These are phyloP conservation scores for Chelon auratus DNA, from an alignment of 2,797 vertebrate species.

Conservation along the genomic window DNA sequence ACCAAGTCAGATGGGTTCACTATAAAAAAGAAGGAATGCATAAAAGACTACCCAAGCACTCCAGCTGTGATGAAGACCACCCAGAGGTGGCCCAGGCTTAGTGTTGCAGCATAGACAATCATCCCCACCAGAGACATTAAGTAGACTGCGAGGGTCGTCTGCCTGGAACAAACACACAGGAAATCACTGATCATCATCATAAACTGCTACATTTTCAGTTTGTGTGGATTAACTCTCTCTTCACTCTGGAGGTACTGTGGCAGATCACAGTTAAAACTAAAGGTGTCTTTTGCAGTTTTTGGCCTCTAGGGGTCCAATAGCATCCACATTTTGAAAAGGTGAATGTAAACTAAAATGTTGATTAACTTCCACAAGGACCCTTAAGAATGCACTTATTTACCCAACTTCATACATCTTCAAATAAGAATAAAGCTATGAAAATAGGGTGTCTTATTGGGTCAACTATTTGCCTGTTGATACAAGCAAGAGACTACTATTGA, in stretches of 20 bases:
- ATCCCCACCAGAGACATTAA: constrained; percentile 93
- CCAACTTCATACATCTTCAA: too few species aligned
- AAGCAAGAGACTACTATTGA: too few species aligned
- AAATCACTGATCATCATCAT: background rate
- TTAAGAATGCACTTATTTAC: too few species aligned
- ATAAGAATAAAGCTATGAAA: too few species aligned
- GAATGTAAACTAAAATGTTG: too few species aligned
- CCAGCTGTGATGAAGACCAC: constrained; percentile 94
- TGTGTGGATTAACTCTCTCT: background rate
- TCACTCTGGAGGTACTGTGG: background rate
- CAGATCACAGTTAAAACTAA: background rate
- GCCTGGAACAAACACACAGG: constrained; percentile 76
- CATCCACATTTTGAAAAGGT: too few species aligned
- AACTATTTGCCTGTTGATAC: too few species aligned
- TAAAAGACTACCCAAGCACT: constrained; percentile 64
- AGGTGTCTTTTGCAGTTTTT: too few species aligned
- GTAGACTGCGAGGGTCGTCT: constrained; percentile 92
- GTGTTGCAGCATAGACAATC: constrained; percentile 90
- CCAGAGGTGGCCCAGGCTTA: constrained; percentile 90
- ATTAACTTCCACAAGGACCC: too few species aligned
- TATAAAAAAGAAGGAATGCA: background rate
- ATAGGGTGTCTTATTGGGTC: too few species aligned
- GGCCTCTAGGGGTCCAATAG: too few species aligned
- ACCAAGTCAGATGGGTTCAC: background rate
- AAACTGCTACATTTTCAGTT: background rate